Conservation (phyloP, 2,797 vertebrate genomes). For the Protosalanx chinensis region DNA sequence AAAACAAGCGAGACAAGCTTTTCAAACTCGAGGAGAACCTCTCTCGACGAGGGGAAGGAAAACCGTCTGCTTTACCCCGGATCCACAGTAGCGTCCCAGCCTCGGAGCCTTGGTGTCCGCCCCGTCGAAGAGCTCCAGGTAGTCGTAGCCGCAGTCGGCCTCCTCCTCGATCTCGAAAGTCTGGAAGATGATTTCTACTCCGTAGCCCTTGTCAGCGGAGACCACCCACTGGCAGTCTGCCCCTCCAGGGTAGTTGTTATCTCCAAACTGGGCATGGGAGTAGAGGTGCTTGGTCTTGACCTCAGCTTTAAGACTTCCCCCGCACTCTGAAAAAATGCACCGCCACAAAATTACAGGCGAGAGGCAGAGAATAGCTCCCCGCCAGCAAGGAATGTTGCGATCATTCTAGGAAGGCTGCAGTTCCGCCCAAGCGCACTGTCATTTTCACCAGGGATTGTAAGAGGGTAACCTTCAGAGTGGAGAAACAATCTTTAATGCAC, state of each 20-base stretch:
- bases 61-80: constrained; percentile 75
- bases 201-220: constrained; percentile 89
- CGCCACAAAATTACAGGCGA: constrained; percentile 65
- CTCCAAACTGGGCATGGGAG: constrained; percentile 95
- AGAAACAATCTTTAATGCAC: too few relatives aligned
- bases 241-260: constrained; percentile 90
- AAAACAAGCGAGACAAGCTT: neutral
- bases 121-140: constrained; percentile 93
- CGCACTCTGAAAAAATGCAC: constrained; percentile 80
- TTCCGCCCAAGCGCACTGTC: fast-evolving
- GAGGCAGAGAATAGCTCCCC: constrained; percentile 50
- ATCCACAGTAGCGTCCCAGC: constrained; percentile 91
- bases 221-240: constrained; percentile 93
- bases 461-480: too few relatives aligned
- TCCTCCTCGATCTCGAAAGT: constrained; percentile 96
- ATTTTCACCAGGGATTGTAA: neutral
- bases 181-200: constrained; percentile 94
- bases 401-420: constrained; percentile 3
- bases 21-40: too few relatives aligned
- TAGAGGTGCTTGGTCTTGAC: constrained; percentile 95
- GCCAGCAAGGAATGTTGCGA: constrained; percentile 51
- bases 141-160: constrained; percentile 90
- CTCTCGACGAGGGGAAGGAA: too few relatives aligned
- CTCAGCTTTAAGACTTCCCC: constrained; percentile 86
- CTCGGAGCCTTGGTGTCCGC: constrained; percentile 85